Evolutionary conservation across 2,113 vertebrate genomes (phyloP).

Genomic region (Callocephalon fimbriatum): DNA sequence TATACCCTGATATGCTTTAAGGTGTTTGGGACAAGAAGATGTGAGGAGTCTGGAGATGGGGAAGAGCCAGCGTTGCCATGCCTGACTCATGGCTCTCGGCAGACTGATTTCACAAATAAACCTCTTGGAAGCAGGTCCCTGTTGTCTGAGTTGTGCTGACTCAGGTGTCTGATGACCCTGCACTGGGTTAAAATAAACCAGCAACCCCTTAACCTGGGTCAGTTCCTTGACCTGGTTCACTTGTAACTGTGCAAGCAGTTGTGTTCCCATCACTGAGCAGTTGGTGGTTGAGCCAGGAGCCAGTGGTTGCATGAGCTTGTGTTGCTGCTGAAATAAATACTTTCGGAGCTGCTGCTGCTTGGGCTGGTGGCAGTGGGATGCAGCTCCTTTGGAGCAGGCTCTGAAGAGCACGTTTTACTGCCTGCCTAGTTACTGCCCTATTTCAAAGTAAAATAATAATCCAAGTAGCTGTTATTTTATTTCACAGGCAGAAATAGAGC

Average conservation of each 20-base stretch:
- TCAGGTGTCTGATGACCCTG: background rate
- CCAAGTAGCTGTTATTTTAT: background rate
- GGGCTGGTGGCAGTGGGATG: background rate
- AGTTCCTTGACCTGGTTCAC: background rate
- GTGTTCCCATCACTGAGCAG: rapidly evolving
- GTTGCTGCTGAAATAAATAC: background rate
- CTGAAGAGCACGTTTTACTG: background rate
- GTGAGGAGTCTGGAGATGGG: background rate
- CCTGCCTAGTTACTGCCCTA: background rate
- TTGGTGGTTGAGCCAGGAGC: rapidly evolving
- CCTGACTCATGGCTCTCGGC: background rate
- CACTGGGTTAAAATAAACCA: background rate
- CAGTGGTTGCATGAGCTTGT: background rate
- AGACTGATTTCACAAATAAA: background rate
- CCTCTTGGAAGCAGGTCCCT: background rate
- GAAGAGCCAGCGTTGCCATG: background rate
- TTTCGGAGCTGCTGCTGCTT: background rate
- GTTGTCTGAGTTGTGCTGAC: background rate
- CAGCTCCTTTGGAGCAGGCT: background rate
- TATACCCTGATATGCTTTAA: background rate
- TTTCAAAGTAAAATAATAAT: background rate
- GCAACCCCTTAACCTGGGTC: rapidly evolving
- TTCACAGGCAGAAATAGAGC: background rate
- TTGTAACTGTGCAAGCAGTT: background rate
- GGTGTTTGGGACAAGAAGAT: background rate